phyloP scores from a whole-genome alignment of 2,797 vertebrate genomes.

The Epinephelus malabaricus region DNA sequence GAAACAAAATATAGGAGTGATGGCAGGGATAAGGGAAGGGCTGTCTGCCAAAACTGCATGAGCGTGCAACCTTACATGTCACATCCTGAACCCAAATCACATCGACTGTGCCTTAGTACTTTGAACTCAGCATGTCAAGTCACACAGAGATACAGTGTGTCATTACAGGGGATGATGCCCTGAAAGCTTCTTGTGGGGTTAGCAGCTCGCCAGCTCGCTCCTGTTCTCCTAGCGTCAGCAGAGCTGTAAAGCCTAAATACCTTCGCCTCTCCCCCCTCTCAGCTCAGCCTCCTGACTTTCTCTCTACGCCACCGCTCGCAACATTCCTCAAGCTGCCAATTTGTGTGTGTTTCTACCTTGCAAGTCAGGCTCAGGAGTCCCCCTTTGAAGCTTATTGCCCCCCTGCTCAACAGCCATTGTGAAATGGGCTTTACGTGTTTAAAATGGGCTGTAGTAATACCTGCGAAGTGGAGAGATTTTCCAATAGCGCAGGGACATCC shows the following conservation, averaged over 20 bases:
- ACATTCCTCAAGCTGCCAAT: conserved; percentile 34
- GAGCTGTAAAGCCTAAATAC: conserved; percentile 59
- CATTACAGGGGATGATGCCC: conserved; percentile 62
- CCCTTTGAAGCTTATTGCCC: conserved; percentile 21
- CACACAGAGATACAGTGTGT: conserved; percentile 37
- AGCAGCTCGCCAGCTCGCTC: conserved; percentile 53
- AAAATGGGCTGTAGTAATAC: conserved; percentile 49
- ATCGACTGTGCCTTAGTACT: conserved; percentile 17
- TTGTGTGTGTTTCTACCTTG: conserved; percentile 48
- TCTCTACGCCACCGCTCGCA: conserved; percentile 13
- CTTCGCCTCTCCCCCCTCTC: background rate
- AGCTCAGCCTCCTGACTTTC: conserved; percentile 40
- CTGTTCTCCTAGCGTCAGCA: conserved; percentile 67
- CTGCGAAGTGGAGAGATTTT: conserved; percentile 46
- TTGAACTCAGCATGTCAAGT: conserved; percentile 32
- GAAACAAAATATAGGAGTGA: background rate
- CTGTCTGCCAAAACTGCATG: background rate
- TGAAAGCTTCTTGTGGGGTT: conserved; percentile 70
- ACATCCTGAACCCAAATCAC: conserved; percentile 21
- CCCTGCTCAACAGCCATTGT: conserved; percentile 17
- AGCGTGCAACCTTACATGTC: conserved; percentile 30
- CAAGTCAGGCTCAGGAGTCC: conserved; percentile 27
- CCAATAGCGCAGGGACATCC: conserved; percentile 45
- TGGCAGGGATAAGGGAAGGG: background rate
- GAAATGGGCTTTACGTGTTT: conserved; percentile 44